Percentiles rank a stretch among this genome's conserved stretches.
Evolutionary conservation across 2,797 vertebrate genomes (phyloP).

Genomic region (Loriculus beryllinus): DNA sequence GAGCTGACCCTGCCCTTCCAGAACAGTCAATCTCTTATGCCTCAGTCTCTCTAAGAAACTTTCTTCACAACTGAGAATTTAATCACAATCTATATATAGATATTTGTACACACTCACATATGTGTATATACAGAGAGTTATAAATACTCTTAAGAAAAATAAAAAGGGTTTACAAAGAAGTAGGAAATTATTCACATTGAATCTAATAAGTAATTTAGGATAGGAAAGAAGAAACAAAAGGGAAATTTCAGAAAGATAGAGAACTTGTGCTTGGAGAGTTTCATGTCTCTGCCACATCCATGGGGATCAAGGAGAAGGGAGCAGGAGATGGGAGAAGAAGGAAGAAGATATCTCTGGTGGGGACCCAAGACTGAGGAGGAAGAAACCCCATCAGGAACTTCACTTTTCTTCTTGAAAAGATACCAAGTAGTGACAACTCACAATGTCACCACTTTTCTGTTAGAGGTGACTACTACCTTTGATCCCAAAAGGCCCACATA

Average conservation of each 20-base stretch:
- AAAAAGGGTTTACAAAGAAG: not conserved
- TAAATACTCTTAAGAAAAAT: not conserved
- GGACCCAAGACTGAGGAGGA: not conserved
- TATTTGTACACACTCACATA: not conserved
- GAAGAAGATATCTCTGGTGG: not conserved
- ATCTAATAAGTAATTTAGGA: not conserved
- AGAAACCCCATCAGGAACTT: not conserved
- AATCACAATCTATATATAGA: not conserved
- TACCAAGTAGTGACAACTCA: not conserved
- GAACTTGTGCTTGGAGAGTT: not conserved
- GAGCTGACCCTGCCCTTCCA: not conserved
- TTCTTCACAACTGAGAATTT: not conserved
- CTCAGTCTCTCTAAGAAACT: not conserved
- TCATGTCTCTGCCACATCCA: not conserved
- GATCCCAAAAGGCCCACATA: rapidly evolving
- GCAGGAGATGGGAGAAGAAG: rapidly evolving
- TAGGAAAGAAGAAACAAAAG: not conserved
- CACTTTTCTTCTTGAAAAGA: not conserved
- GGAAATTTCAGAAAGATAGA: not conserved
- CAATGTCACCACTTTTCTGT: not conserved
- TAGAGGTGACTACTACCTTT: not conserved
- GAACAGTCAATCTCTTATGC: not conserved
- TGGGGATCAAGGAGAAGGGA: not conserved
- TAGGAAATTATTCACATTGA: not conserved
- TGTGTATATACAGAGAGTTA: not conserved